These are phyloP conservation scores for Siderastrea siderea DNA, from an alignment of 92 coral and sea anemone species.

Conservation along the genomic window DNA sequence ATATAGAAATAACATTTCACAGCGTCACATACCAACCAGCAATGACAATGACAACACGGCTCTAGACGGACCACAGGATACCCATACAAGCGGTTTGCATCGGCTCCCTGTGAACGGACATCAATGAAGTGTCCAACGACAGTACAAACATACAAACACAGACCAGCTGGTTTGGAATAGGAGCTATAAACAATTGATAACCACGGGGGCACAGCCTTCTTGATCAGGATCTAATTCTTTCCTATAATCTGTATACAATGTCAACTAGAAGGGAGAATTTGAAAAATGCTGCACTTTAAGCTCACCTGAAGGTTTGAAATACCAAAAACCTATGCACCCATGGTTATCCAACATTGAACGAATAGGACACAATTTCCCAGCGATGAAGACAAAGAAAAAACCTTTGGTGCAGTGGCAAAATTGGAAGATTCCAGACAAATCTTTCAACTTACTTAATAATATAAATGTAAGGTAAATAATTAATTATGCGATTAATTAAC, in stretches of 20 bases:
- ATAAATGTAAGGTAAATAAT: neutral
- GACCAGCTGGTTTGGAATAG: slow-evolving; percentile 77
- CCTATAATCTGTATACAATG: no score
- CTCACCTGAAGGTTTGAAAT: no score
- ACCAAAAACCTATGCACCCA: slow-evolving; percentile 12
- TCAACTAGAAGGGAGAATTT: neutral
- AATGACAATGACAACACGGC: slow-evolving; percentile 41
- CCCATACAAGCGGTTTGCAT: neutral
- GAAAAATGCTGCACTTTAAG: no score
- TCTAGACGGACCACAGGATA: slow-evolving; percentile 23
- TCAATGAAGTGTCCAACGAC: slow-evolving; percentile 10
- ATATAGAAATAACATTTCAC: slow-evolving; percentile 52
- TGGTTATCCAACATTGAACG: neutral
- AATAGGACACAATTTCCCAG: slow-evolving; percentile 11
- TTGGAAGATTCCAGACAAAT: slow-evolving; percentile 11
- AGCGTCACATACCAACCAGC: slow-evolving; percentile 32
- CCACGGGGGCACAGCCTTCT: slow-evolving; percentile 7
- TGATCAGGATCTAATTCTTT: neutral
- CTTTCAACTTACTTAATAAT: neutral
- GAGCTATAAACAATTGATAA: neutral
- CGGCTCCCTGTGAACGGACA: slow-evolving; percentile 1
- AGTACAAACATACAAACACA: slow-evolving; percentile 71
- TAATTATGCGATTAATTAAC: neutral
- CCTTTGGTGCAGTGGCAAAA: slow-evolving; percentile 5
- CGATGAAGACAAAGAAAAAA: neutral